Base-by-base conservation (phyloP, 2,888 invertebrate genomes). In the Drosophila niveifrons region DNA sequence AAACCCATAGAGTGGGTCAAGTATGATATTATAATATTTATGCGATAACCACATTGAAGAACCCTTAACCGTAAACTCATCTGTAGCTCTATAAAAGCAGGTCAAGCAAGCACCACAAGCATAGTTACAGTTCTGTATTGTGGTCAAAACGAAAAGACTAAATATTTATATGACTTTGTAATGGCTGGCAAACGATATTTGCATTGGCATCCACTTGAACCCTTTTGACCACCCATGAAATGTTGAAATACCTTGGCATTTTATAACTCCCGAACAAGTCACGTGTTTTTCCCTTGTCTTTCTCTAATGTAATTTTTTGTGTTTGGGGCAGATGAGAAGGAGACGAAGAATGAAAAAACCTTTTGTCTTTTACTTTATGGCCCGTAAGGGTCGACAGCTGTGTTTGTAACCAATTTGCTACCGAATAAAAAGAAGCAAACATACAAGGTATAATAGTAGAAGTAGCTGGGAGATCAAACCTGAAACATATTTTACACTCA, bases 401-500 rank as follows among this genome's bases (percentile, higher is more conserved):
- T 89, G 89, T 87, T 82, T 87, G 88, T 89, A 81, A 89, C 83
- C 83, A 84, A 84, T 84, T 84, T 89, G 85, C 83, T 89, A 68
- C 85, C 61, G 88, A 67, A 72, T 51, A 64, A 55, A 58, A 28
- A 36, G 15, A 47, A 23, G 8, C 29, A 55, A 28, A 13, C 57
- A 66, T 55, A 63, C 39, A 66, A 44, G 51, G n/a, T n/a, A n/a
- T n/a, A n/a, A n/a, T n/a, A n/a, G n/a, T n/a, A n/a, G n/a, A n/a
- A n/a, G 47, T 41, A 48, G 23, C 31, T 17, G 44, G 39, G 18
- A 64, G 69, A 68, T 66, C 51, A 74, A 62, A 52, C 53, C 61
- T 31, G 17, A 48, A 64, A 83, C 75, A 82, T 85, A 75, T 78
- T 78, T 81, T 82, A 88, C 73, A 85, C 56, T 56, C 72, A 65